Base-by-base conservation (phyloP, 2,797 vertebrate genomes). In the Anabacerthia variegaticeps region DNA sequence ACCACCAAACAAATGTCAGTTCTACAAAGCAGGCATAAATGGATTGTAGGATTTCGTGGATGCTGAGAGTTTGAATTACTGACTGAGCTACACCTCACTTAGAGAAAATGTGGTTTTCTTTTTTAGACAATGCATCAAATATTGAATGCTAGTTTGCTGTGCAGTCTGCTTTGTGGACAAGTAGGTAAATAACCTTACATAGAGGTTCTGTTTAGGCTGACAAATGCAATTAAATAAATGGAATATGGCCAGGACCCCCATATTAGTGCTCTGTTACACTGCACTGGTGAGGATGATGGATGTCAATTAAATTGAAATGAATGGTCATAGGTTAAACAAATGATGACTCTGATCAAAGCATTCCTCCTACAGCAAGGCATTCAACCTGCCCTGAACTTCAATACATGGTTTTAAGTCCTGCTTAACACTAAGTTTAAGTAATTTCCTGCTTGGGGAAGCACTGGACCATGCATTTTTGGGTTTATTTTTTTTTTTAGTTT, bases 51-150 rank as follows among this genome's bases (percentile, higher is more conserved):
- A 89, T 96, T 92, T 83, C 86, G 66, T 83, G 93, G 94, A 88
- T 88, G 87, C 93, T 83, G 85, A 85, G 92, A 87, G 78, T 72
- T 43, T 89, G 91, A 96, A 92, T 94, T 95, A 91, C 87, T 26
- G 74, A 77, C 84, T 75, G 93, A 93, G 95, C 79, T 96, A 67
- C 93, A 94, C 92, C 93, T 96, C 89, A 85, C 93, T 87, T 87
- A 87, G 3, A 88, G 86, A 83, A 94, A 96, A 93, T 51, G 62
- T 65, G 54, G 34, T 76, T 94, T 94, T 92, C 68, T 88, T 62
- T 76, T 80, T 85, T 12, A 79, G 67, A 66, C 79, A 85, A 79
- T 0, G 9, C 91, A 86, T 93, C 93, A 91, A 88, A 84, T 94
- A 90, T 88, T 93, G 88, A 95, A 81, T 82, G 77, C 18, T 62